Conservation (phyloP, 2,888 invertebrate species). For the Itoplectis maculator region DNA sequence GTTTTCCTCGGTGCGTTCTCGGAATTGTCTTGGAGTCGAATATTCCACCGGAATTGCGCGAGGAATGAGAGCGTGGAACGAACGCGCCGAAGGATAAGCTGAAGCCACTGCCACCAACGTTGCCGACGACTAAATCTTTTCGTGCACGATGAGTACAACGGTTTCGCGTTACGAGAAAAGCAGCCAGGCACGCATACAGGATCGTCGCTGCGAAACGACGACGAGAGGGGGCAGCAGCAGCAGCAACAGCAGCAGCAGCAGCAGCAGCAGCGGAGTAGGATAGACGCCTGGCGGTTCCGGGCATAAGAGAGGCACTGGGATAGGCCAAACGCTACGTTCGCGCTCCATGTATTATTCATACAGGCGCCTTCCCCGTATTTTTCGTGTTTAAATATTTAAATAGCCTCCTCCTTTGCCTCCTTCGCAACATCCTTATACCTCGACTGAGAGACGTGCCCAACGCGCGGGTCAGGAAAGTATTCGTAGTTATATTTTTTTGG, state of each 20-base stretch:
- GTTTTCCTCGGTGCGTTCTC: neutral
- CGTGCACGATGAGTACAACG: constrained; percentile 44
- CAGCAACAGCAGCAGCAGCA: no score
- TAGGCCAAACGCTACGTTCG: constrained; percentile 5
- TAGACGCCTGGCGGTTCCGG: constrained; percentile 33
- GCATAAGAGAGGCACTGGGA: constrained; percentile 30
- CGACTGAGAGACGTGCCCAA: constrained; percentile 43
- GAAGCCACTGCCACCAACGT: no score
- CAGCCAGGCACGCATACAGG: constrained; percentile 27
- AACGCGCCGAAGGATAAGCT: constrained; percentile 38
- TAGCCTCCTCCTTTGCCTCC: constrained; percentile 75
- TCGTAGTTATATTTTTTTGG: constrained; percentile 75
- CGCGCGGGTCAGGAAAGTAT: constrained; percentile 79
- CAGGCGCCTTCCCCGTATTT: constrained; percentile 81
- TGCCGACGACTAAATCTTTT: constrained; percentile 29
- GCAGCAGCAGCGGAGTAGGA: constrained; percentile 19
- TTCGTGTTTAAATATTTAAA: constrained; percentile 84
- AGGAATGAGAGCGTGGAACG: constrained; percentile 57
- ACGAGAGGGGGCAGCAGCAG: constrained; percentile 42
- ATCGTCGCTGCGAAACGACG: constrained; percentile 45
- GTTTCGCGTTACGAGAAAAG: constrained; percentile 51
- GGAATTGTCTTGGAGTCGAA: constrained; percentile 14
- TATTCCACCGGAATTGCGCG: constrained; percentile 7
- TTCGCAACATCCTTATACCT: constrained; percentile 47
- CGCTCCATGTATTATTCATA: constrained; percentile 83